These are phyloP conservation scores for Eupithecia insigniata DNA, from an alignment of 2,888 invertebrate species.

Conservation along the genomic window DNA sequence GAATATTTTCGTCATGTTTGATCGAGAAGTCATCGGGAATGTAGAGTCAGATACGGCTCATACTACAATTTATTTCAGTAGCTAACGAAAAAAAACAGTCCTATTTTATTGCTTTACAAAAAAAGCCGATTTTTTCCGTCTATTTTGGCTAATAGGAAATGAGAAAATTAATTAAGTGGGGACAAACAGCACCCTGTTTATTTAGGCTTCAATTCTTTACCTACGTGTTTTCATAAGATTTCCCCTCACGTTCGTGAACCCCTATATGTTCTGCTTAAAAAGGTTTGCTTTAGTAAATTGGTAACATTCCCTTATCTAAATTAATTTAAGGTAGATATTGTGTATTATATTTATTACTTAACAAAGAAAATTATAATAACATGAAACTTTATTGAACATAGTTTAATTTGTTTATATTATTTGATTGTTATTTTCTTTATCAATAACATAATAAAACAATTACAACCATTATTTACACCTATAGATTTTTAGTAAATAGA, in stretches of 20 bases:
- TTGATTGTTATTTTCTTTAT: too few relatives aligned
- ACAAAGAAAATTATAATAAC: too few relatives aligned
- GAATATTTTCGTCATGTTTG: neutral
- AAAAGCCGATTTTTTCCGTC: slow-evolving; percentile 33
- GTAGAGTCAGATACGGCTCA: neutral
- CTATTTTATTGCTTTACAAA: slow-evolving; percentile 12
- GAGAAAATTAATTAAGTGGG: slow-evolving; percentile 80
- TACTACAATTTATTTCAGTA: neutral
- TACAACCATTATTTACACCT: too few relatives aligned
- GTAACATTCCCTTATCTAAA: slow-evolving; percentile 7
- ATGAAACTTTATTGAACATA: too few relatives aligned
- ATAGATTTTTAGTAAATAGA: too few relatives aligned
- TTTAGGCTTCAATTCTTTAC: slow-evolving; percentile 60
- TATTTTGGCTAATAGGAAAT: slow-evolving; percentile 66
- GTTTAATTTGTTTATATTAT: too few relatives aligned
- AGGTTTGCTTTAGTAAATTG: slow-evolving; percentile 34
- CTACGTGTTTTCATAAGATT: slow-evolving; percentile 58
- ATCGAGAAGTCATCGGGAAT: neutral
- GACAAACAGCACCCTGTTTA: slow-evolving; percentile 69
- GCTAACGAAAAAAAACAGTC: neutral
- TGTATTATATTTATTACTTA: too few relatives aligned
- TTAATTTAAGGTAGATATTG: neutral
- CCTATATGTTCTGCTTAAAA: slow-evolving; percentile 31
- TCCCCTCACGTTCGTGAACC: slow-evolving; percentile 43
- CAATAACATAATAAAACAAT: too few relatives aligned